Evolutionary conservation across 1,140 invertebrate species (phyloP).

Genomic region (Piezodorus guildinii): DNA sequence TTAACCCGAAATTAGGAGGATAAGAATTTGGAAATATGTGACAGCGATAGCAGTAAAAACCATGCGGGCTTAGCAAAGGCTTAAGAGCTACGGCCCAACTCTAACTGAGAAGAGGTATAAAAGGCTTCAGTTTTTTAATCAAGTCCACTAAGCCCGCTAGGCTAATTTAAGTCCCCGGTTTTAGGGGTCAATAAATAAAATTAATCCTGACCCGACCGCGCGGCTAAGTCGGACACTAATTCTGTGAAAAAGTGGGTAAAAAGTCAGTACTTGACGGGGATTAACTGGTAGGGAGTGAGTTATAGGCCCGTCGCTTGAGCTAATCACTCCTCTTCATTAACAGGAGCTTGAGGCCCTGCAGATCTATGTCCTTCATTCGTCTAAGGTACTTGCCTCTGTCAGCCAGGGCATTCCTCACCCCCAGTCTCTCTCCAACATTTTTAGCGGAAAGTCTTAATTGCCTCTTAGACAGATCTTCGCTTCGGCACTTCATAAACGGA

Average conservation of each 20-base stretch:
- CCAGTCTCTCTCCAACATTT: too few relatives aligned
- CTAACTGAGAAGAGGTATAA: background rate
- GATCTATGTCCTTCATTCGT: background rate
- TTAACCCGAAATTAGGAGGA: too few relatives aligned
- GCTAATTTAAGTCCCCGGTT: background rate
- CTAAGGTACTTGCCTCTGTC: background rate
- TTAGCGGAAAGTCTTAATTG: too few relatives aligned
- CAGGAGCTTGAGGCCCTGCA: background rate
- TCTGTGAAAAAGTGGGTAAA: slow-evolving; percentile 3
- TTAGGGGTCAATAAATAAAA: slow-evolving; percentile 2
- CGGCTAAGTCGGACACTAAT: background rate
- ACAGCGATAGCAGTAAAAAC: too few relatives aligned
- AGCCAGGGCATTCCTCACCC: too few relatives aligned
- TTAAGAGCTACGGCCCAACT: background rate
- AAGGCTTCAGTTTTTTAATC: background rate
- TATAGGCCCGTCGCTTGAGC: background rate
- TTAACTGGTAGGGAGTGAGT: background rate
- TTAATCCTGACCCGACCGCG: slow-evolving; percentile 8
- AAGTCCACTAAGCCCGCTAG: background rate
- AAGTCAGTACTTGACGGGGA: background rate
- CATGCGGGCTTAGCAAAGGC: background rate
- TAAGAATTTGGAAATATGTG: too few relatives aligned
- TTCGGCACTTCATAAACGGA: too few relatives aligned
- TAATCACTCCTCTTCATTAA: slow-evolving; percentile 4
- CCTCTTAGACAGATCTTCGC: too few relatives aligned